Base-by-base conservation (phyloP, 2,113 vertebrate species). In the Chiloscyllium plagiosum region DNA sequence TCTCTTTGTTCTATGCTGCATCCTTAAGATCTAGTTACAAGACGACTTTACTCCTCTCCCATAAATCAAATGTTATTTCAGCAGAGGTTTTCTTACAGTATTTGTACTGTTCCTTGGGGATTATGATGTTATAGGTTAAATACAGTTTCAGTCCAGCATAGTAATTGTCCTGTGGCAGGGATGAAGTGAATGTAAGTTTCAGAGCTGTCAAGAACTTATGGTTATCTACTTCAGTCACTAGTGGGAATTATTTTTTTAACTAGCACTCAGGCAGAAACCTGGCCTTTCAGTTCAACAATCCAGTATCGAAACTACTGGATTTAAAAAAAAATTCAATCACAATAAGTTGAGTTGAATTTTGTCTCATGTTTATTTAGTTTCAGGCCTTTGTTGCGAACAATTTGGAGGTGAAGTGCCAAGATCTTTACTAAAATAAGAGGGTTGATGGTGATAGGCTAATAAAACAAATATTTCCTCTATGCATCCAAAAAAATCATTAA, bases 21-120 rank as follows among this genome's bases (percentile, higher is more conserved):
- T 66, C 56, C 61, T 47, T 33, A 66, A 93, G 33, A 66, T 66
- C 33, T 37, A n/a, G 29, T 93, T 93, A 93, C n/a, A 93, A 93
- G 89, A 68, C 37, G 33, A 93, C 61, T 61, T 19, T 6, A 66
- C 68, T 50, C 24, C 93, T 68, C 37, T 94, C 8, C 65, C 12
- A 47, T 76, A 95, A 95, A 95, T 95, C 37, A 72, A 76, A 70
- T 69, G 42, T 70, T 90, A 50, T 94, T 70, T 69, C 47, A 95
- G 47, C 10, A 33, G 42, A 72, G 69, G 70, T 50, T 52, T 50
- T 72, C 66, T 72, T 52, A 76, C 42, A 95, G 47, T 22, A 33
- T 19, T 95, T 69, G 56, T 69, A 42, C n/a, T 13, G 22, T 94
- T 24, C 66, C 72, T 95, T 95, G 94, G 7, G 66, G 17, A 47